Percentiles rank a stretch among this genome's conserved stretches.
phyloP scores from a whole-genome alignment of 2,113 vertebrate species.

The Alligator sinensis region DNA sequence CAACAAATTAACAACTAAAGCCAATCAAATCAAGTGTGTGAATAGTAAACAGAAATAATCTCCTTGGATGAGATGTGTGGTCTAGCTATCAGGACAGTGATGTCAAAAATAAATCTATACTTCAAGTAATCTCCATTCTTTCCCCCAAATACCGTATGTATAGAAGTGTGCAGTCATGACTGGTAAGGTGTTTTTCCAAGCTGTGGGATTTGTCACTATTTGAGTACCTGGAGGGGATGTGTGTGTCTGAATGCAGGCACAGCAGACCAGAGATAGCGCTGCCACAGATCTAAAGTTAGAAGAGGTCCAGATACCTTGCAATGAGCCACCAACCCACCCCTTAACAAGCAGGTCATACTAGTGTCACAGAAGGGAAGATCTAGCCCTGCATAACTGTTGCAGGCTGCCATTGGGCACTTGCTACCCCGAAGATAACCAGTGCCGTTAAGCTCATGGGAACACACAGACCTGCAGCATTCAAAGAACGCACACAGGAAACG shows the following conservation, averaged over 20 bases:
- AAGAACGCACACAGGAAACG: accelerated
- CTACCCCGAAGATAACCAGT: neutral
- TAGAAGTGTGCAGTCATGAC: accelerated
- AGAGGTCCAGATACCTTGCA: accelerated
- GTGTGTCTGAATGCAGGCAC: neutral
- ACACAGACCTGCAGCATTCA: accelerated
- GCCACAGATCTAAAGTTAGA: accelerated
- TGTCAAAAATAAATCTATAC: neutral
- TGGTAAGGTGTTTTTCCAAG: neutral
- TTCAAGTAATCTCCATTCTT: neutral
- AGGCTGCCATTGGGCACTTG: neutral
- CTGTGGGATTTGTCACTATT: accelerated
- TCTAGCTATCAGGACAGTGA: neutral
- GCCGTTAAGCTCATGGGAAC: accelerated
- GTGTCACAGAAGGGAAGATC: accelerated
- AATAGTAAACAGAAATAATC: neutral
- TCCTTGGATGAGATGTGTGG: conserved; percentile 41
- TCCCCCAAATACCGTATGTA: neutral
- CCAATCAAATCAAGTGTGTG: conserved; percentile 52
- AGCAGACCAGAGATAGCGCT: neutral
- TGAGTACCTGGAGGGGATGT: neutral
- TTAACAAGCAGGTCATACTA: accelerated
- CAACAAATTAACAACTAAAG: too few species aligned
- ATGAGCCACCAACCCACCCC: accelerated
- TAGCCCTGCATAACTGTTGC: neutral